A percentile compares a stretch with the other conserved stretches of the same genome.
Conservation (phyloP, 2,113 vertebrate species). For the Drymodes brunneopygia region DNA sequence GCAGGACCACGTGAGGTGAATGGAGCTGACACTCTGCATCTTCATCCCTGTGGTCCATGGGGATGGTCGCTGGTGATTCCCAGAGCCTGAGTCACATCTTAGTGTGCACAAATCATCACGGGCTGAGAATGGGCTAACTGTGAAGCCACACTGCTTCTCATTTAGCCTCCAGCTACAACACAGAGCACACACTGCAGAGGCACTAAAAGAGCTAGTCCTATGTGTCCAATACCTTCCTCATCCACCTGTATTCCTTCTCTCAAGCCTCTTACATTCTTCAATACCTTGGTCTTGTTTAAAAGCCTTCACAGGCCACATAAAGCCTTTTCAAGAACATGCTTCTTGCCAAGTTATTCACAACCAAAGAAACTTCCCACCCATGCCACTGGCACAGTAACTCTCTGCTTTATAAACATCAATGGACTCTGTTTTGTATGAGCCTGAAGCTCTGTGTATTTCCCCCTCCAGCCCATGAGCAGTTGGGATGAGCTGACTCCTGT, state of each 20-base stretch:
- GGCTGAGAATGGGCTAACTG: background rate
- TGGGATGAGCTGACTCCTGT: background rate
- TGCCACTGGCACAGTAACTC: rapidly evolving
- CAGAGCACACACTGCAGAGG: background rate
- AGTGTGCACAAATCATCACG: background rate
- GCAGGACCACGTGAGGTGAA: background rate
- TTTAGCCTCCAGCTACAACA: background rate
- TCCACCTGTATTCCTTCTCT: background rate
- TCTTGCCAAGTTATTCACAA: background rate
- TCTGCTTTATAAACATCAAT: background rate
- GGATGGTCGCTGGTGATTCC: background rate
- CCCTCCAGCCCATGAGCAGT: rapidly evolving
- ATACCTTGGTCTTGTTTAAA: background rate
- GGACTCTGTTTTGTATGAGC: background rate
- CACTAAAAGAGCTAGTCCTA: background rate
- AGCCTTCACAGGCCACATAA: background rate
- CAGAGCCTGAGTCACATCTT: background rate
- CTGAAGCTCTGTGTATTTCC: background rate
- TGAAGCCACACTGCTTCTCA: background rate
- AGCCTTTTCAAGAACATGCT: background rate
- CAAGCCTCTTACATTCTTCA: background rate
- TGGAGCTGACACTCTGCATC: background rate
- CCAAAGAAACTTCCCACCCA: background rate
- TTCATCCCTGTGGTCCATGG: background rate
- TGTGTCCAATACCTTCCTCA: background rate